Base-by-base conservation (phyloP, 2,113 vertebrate species). In the Micronisus gabar region DNA sequence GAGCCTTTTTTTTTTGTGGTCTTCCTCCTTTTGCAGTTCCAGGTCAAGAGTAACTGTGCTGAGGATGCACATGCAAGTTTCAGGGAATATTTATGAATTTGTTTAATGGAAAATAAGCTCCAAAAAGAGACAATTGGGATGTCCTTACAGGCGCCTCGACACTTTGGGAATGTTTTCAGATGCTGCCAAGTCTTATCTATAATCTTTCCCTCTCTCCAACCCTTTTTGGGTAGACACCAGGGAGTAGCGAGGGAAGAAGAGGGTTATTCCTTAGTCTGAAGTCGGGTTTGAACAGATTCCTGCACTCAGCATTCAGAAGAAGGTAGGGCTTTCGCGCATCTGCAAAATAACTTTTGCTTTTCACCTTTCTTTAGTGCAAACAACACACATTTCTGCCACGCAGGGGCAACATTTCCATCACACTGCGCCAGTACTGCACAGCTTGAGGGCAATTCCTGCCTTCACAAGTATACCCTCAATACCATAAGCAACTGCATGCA, bases 401-500 rank as follows among this genome's bases (percentile, higher is more conserved):
- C 23, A 47, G 45, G 58, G 40, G 21, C 72, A 61, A 66, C 4
- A 11, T n/a, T 26, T 47, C 25, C 10, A 36, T 8, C 66, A 32
- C 55, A 6, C 45, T 16, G 7, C 61, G 29, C 22, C 23, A 36
- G 43, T 6, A 14, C 26, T 6, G 21, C 45, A 15, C 43, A 61
- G 36, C 32, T 34, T 1, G 2, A 21, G 41, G 36, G 59, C 52
- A 25, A 15, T 5, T 29, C 23, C 75, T 36, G 32, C 43, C n/a
- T 22, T 23, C 25, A 9, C 32, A 34, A 61, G 7, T 1, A 15
- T 6, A 38, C 12, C 52, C 53, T 19, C 10, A 0, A 25, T 2
- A 12, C 22, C 41, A 25, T 6, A 36, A 38, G n/a, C 13, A 15
- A 4, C 40, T 19, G 11, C 15, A 11, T 0, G 8, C 62, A 43